Conservation (phyloP, 2,797 vertebrate species). For the Rhincodon typus region DNA sequence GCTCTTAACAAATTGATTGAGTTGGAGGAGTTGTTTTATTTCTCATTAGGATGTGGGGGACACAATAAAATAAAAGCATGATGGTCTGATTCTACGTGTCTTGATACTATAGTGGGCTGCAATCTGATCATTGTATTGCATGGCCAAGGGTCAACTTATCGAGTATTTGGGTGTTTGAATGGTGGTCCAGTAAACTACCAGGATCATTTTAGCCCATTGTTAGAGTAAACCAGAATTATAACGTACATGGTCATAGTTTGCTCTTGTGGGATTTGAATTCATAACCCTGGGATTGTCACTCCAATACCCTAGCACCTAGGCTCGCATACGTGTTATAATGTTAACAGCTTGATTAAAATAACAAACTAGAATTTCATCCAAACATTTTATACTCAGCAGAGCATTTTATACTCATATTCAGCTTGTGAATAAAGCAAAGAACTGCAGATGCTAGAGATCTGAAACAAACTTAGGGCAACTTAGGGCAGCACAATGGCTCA, state of each 20-base stretch:
- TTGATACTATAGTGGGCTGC: not conserved
- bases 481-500: no score
- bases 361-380: not conserved
- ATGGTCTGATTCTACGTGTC: not conserved
- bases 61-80: no score
- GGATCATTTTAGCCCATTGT: not conserved
- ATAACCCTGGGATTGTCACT: not conserved
- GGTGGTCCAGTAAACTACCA: not conserved
- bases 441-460: no score
- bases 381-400: not conserved
- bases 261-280: not conserved
- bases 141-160: no score
- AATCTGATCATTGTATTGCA: no score
- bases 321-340: not conserved
- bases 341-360: not conserved
- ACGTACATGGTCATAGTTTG: not conserved
- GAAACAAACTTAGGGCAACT: no score
- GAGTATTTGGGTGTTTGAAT: not conserved
- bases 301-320: not conserved
- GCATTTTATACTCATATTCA: not conserved
- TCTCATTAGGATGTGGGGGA: not conserved
- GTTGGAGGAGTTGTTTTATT: not conserved
- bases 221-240: no score
- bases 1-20: not conserved
- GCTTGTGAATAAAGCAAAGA: no score